A percentile compares a stretch with the other conserved stretches of the same genome.
phyloP scores from a whole-genome alignment of 2,113 vertebrate genomes.

The Malaclemys terrapin region DNA sequence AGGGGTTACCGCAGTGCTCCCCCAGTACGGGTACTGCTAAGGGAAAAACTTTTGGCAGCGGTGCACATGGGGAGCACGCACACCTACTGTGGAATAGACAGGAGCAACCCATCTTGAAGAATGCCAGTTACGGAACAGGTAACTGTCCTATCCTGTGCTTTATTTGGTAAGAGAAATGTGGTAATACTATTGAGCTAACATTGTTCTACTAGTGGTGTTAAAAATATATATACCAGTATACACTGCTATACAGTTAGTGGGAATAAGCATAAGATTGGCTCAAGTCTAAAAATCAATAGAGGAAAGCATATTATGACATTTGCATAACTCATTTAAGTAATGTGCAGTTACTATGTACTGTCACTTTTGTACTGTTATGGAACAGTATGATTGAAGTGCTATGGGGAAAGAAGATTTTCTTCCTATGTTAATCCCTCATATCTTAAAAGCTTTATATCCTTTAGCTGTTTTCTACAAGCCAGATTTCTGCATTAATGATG shows the following conservation, averaged over 20 bases:
- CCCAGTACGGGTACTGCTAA: too few species aligned
- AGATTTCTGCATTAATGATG: background rate
- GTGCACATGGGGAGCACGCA: too few species aligned
- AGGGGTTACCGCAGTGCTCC: too few species aligned
- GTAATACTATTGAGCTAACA: background rate
- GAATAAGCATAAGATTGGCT: background rate
- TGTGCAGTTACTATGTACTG: background rate
- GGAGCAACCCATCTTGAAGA: too few species aligned
- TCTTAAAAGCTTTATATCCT: constrained; percentile 1
- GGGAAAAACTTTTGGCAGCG: too few species aligned
- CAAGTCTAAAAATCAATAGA: background rate
- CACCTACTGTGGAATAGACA: too few species aligned
- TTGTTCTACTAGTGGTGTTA: background rate
- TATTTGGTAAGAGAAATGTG: background rate
- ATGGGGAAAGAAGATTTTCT: background rate
- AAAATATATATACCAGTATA: background rate
- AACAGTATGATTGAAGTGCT: background rate
- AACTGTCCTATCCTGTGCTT: background rate
- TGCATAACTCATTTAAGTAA: background rate
- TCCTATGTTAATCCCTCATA: background rate
- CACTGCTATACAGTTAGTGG: background rate
- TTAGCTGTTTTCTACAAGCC: background rate
- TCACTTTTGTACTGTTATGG: background rate
- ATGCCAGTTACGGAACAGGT: too few species aligned
- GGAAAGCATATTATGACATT: background rate